Conservation (phyloP, 2,888 invertebrate genomes). For the Caenorhabditis angaria region DNA sequence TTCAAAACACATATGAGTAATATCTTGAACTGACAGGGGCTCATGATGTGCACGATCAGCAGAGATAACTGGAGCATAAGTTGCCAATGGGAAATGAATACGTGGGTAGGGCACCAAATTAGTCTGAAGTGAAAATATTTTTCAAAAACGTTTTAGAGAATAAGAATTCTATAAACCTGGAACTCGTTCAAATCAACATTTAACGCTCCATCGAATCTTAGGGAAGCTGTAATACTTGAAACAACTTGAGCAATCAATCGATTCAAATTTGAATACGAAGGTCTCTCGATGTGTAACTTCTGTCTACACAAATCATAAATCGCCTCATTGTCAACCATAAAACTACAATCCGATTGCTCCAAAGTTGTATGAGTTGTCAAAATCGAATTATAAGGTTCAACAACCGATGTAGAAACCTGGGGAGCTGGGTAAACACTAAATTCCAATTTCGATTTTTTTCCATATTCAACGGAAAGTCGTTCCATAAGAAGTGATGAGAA, state of each 20-base stretch:
- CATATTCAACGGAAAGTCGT: constrained; percentile 83
- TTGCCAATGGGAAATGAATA: constrained; percentile 86
- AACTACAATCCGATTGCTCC: constrained; percentile 94
- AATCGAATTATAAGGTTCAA: constrained; percentile 95
- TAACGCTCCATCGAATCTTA: constrained; percentile 75
- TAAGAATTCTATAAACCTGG: constrained; percentile 68
- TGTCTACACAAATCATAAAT: constrained; percentile 88
- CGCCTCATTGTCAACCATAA: constrained; percentile 92
- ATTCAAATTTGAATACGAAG: constrained; percentile 88
- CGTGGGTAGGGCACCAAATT: constrained; percentile 83
- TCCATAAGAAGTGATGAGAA: constrained; percentile 89
- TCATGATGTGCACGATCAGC: constrained; percentile 59
- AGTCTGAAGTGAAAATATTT: constrained; percentile 72
- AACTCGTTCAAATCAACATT: constrained; percentile 76
- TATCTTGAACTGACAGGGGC: constrained; percentile 77
- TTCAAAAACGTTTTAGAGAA: not conserved
- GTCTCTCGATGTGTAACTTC: constrained; percentile 79
- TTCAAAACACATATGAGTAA: constrained; percentile 81
- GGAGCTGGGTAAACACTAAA: constrained; percentile 75
- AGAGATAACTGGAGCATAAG: constrained; percentile 74
- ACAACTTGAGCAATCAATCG: constrained; percentile 89
- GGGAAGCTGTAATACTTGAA: constrained; percentile 80
- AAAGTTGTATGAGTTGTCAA: constrained; percentile 90
- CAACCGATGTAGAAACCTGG: constrained; percentile 86
- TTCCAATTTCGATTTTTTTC: constrained; percentile 86